Evolutionary conservation across 2,888 invertebrate genomes (phyloP), one percentile per base, ranked within the genome.

Genomic region (Neria commutata): DNA sequence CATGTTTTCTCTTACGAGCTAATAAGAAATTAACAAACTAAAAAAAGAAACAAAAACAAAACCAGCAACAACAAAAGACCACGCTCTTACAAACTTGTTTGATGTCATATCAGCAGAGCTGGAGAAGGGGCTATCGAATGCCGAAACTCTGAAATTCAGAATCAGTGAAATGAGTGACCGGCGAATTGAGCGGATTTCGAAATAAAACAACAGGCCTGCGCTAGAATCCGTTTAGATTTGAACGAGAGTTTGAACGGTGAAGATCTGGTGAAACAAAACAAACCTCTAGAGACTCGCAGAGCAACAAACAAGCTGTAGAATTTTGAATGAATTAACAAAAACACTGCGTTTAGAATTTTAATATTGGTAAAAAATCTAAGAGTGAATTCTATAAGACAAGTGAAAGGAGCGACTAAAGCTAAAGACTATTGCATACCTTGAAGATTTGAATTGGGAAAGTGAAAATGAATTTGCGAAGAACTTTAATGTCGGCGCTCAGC

Each of bases 191-290:
- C 58, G 26, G 52, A 63, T 61, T 71, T 68, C 59, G 62, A 64
- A 70, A 79, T 79, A 79, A 75, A 79, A 77, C 71, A 73, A 74
- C 70, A 70, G 68, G 71, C 68, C 69, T 70, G 70, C 68, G 63
- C 74, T 72, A 75, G 74, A 76, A 73, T 70, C 68, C 64, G 74
- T 70, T 80, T 76, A 79, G 76, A 80, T 74, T 76, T 74, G 75
- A 72, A 66, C 72, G 65, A 69, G 68, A 73, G 65, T 67, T 77
- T 70, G 71, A 71, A 69, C 61, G 62, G 78, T 68, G 66, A 72
- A 76, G 70, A 76, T 65, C 66, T 60, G 62, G 62, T 46, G 46
- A 54, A 52, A n/a, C 52, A 16, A 23, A 42, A 8, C 29, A 29
- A 11, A 29, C 29, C 29, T 29, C 6, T 16, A 51, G 23, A 45